Evolutionary conservation across 2,113 vertebrate species (phyloP), one percentile per base, ranked within the genome.

Genomic region (Phrynosoma blainvillii): DNA sequence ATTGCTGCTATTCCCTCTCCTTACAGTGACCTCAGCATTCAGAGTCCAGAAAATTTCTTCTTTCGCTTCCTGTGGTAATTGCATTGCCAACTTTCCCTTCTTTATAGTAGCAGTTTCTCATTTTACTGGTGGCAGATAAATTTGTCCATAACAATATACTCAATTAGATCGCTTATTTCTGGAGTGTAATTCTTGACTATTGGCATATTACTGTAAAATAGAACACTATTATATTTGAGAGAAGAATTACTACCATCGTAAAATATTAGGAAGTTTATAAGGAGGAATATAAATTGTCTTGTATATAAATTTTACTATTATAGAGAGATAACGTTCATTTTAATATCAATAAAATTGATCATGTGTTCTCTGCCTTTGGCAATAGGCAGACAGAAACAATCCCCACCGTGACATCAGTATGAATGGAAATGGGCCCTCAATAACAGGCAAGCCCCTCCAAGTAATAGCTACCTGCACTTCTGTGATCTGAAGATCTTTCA

Each of bases 251-350:
- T 90, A 78, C 9, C 79, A 18, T 25, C 90, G 27, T 91, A 88
- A 94, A 91, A 21, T 88, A 84, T 59, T 93, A 68, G 0, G 3
- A 32, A 80, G 85, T 14, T 1, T 32, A 74, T 87, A 86, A 85
- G 32, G 74, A 21, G 78, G 84, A 0, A 80, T 84, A 89, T 56
- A 85, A 89, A 90, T 82, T 85, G 16, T 40, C 36, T 70, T 93
- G 40, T 92, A 86, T 2, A 89, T 89, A 88, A 9, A 86, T 89
- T 92, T 93, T 90, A 82, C 18, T 90, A 12, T 87, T 92, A 89
- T 75, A 25, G 13, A 10, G 12, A 84, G 16, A 82, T 82, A 92
- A 82, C 11, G 52, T 18, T 90, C 62, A 89, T 85, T 92, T 94
- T 75, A 93, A 90, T 79, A 81, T 56, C 62, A 90, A 91, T 90